A percentile compares a stretch with the other conserved stretches of the same genome.
Evolutionary conservation across 2,113 vertebrate genomes (phyloP).

Genomic region (Montifringilla adamsi): DNA sequence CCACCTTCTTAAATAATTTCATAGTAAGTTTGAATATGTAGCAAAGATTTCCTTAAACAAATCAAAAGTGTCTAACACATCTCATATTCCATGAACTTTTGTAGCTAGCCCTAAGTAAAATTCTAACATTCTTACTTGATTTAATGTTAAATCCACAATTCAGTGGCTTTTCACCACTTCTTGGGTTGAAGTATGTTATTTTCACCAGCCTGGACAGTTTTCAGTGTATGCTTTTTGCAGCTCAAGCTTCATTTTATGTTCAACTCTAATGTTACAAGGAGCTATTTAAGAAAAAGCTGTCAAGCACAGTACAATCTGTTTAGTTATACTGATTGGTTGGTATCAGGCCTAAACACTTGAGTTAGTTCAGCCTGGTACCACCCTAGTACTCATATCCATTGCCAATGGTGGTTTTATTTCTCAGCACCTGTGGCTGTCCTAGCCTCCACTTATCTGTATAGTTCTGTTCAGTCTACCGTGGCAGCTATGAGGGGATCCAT

Average conservation of each 20-base stretch:
- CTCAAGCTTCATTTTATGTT: not conserved
- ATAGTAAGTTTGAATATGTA: not conserved
- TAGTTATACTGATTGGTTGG: not conserved
- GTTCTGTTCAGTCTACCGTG: not conserved
- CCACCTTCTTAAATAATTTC: not conserved
- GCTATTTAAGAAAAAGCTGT: not conserved
- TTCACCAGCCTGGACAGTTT: not conserved
- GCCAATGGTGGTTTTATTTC: not conserved
- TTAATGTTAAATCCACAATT: not conserved
- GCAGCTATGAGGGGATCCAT: not conserved
- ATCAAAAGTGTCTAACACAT: not conserved
- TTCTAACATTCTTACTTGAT: not conserved
- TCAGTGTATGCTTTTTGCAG: not conserved
- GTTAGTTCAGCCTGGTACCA: not conserved
- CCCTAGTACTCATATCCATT: not conserved
- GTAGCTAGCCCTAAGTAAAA: not conserved
- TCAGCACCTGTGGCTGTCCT: not conserved
- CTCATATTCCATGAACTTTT: not conserved
- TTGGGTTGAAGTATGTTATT: not conserved
- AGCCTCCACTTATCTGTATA: not conserved
- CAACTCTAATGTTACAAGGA: not conserved
- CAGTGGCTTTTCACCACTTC: not conserved
- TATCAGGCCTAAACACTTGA: not conserved
- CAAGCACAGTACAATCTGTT: not conserved
- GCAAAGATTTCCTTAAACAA: not conserved